These are phyloP conservation scores for Phoxinus dragarum DNA, from an alignment of 2,797 vertebrate species.

Conservation along the genomic window DNA sequence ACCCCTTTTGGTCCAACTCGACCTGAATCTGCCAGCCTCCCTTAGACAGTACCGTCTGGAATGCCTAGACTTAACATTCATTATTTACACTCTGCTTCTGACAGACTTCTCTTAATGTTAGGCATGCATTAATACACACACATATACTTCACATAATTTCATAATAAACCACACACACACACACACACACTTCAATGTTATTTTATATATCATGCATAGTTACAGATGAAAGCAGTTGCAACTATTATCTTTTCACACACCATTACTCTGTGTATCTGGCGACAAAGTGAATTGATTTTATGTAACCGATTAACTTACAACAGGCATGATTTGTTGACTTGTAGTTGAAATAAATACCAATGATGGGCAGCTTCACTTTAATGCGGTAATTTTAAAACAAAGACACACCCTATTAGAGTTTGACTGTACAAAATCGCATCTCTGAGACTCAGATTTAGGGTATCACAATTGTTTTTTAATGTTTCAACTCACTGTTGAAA, in stretches of 20 bases:
- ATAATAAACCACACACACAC: not conserved
- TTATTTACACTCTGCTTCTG: conserved; percentile 37
- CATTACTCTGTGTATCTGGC: not conserved
- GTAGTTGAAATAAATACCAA: not conserved
- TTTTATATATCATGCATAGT: conserved; percentile 27
- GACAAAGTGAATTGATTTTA: conserved; percentile 4
- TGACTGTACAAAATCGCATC: not conserved
- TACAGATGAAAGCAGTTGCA: not conserved
- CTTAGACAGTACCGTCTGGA: conserved; percentile 26
- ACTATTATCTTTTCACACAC: not conserved
- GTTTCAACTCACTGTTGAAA: not conserved
- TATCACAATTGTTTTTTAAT: not conserved
- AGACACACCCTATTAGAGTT: not conserved
- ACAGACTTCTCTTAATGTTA: conserved; percentile 21
- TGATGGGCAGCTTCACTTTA: not conserved
- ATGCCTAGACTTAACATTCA: conserved; percentile 34
- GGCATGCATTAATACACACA: conserved; percentile 7
- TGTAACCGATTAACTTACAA: not conserved
- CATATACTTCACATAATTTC: conserved; percentile 1
- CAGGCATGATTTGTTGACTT: not conserved
- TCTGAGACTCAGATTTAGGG: not conserved
- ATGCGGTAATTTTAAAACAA: not conserved
- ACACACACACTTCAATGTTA: not conserved
- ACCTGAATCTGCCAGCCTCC: conserved; percentile 44
- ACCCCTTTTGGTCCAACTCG: conserved; percentile 4